Base-by-base conservation (phyloP, 2,888 invertebrate genomes). In the Sympetrum striolatum region DNA sequence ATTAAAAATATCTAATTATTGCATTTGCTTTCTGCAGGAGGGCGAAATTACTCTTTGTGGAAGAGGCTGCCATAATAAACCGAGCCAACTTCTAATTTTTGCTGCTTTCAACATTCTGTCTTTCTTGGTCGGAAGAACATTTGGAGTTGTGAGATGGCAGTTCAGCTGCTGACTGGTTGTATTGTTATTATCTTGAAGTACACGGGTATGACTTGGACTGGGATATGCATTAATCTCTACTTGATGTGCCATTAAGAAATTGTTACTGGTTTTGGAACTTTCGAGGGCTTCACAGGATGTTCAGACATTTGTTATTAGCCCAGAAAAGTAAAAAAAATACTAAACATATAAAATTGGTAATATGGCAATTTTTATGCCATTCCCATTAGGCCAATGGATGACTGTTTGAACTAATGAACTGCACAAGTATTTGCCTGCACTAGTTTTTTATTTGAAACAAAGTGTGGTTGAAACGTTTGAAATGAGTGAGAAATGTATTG, bases 31-130 rank as follows among this genome's bases (percentile, higher is more conserved):
- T 39, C 60, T 91, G 6, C 91, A 92, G 92, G 92, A 92, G 79
- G 91, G 91, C 81, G 92, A 92, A 91, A 92, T 92, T 31, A 91
- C 92, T 80, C 90, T 91, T 10, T 92, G 92, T 82, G 92, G 92
- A 10, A 81, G 81, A 31, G 90, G 80, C 39, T 73, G 80, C 58
- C 90, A 58, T 37, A 80, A 64, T 44, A 44, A 80, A 82, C 64
- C 90, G 80, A 86, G 86, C 86, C 86, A 86, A 37, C 86, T 86
- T 86, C 86, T 86, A 37, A 58, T 60, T 64, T n/a, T 86, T 60
- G 22, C 60, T 37, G n/a, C 86, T 64, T 37, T 86, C 31, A 58
- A 60, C 12, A 37, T 86, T 64, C 12, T 60, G 37, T 86, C 37
- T 37, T 37, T 86, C 58, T 60, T 86, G 39, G n/a, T 86, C 22